Evolutionary conservation across 2,797 vertebrate genomes (phyloP), one percentile per base, ranked within the genome.

Genomic region (Eutrigla gurnardus): DNA sequence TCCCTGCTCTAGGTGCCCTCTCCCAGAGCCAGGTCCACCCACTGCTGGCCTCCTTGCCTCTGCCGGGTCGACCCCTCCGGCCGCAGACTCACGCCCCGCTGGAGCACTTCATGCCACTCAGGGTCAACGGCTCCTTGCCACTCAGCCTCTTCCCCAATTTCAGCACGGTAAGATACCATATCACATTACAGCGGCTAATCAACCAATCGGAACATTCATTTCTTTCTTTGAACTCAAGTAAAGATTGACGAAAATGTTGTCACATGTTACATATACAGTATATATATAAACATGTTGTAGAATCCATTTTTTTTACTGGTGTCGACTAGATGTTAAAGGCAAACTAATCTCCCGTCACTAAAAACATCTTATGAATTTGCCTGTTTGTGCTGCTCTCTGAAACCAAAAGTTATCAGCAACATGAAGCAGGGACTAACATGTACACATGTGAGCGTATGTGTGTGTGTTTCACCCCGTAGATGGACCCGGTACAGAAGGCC

Each of bases 401-500:
- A 63, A 36, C 32, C 33, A 62, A 25, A 59, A 49, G 17, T 7
- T 18, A 49, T 49, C 47, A 25, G n/a, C 49, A 25, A 52, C 49
- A 11, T 52, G 18, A 25, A 25, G 18, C 49, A 52, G 17, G 25
- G 25, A 4, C 39, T 11, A 15, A 14, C 8, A 5, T 42, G 63
- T 35, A 42, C 17, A 11, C 35, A 8, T 58, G 3, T 45, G 33
- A 63, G 36, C 3, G 0, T 36, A 33, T 46, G 37, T 73, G 8
- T 82, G 6, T 78, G 32, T 73, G 60, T 73, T 47, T 73, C 39
- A 1, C 47, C 54, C 61, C 15, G 5, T 88, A 99, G 98, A 98
- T 99, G 98, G 98, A 99, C 90, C 98, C 98, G 0, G 96, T 99
- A 75, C 98, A 99, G 94, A 99, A 99, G 91, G 98, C 97, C 0